Conservation (phyloP, 53 echinoderm and acorn worm genomes). For the Holothuria leucospilota region DNA sequence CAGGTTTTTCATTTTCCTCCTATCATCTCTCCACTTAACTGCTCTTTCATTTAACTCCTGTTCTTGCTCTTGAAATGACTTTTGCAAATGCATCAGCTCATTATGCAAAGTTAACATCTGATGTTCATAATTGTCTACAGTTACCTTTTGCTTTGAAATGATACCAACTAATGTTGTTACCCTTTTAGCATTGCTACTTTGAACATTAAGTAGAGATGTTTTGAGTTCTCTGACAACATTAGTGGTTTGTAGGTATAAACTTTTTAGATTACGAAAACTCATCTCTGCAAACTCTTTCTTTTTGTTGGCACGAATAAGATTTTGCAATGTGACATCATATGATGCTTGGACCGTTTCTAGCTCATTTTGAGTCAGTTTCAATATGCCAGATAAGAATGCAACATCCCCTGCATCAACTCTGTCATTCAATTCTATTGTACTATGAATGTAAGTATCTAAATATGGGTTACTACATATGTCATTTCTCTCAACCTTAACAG, state of each 20-base stretch:
- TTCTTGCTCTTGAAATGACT: too few relatives aligned
- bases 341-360: neutral
- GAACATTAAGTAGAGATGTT: neutral
- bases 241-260: neutral
- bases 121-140: too few relatives aligned
- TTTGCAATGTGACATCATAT: neutral
- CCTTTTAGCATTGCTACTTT: too few relatives aligned
- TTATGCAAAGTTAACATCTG: too few relatives aligned
- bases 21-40: too few relatives aligned
- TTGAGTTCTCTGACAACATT: neutral
- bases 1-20: too few relatives aligned
- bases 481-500: too few relatives aligned
- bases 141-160: too few relatives aligned
- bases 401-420: slow-evolving; percentile 18
- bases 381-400: neutral
- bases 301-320: neutral
- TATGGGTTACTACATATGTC: neutral
- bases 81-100: too few relatives aligned
- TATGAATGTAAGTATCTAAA: neutral
- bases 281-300: neutral
- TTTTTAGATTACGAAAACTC: neutral
- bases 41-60: too few relatives aligned
- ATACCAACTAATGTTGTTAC: too few relatives aligned
- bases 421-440: neutral
- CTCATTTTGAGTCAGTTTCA: neutral